Conservation (phyloP, 2,888 invertebrate genomes). For the Germaria angustata region DNA sequence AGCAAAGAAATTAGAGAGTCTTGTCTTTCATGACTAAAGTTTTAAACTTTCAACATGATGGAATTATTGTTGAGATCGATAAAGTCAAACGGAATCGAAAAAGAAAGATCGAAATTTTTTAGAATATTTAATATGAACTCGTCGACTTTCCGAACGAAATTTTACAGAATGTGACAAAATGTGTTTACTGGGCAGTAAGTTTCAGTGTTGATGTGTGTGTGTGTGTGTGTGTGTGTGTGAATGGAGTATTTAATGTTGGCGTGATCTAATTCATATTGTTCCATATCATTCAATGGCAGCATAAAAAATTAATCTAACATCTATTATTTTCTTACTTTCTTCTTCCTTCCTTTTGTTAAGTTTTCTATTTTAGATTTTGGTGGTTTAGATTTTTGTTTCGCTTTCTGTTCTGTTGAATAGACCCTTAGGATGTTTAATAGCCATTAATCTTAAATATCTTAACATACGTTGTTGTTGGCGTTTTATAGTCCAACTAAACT, state of each 20-base stretch:
- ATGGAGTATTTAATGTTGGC: constrained; percentile 23
- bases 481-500: constrained; percentile 49
- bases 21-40: too few relatives aligned
- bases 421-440: constrained; percentile 62
- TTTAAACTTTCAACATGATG: too few relatives aligned
- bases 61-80: too few relatives aligned
- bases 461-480: constrained; percentile 29
- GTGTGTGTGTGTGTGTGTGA: too few relatives aligned
- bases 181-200: too few relatives aligned
- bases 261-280: constrained; percentile 57
- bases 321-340: constrained; percentile 22
- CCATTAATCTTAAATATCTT: constrained; percentile 67
- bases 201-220: too few relatives aligned
- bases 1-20: too few relatives aligned
- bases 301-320: constrained; percentile 62
- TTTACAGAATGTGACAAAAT: too few relatives aligned
- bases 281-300: constrained; percentile 57
- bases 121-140: too few relatives aligned
- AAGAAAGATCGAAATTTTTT: too few relatives aligned
- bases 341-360: constrained; percentile 13
- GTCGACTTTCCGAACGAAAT: too few relatives aligned
- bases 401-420: constrained; percentile 30
- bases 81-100: too few relatives aligned
- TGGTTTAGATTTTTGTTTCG: background rate
- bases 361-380: constrained; percentile 24